Evolutionary conservation across 2,888 invertebrate species (phyloP).

Genomic region (Spatulosminthurus flaviceps): DNA sequence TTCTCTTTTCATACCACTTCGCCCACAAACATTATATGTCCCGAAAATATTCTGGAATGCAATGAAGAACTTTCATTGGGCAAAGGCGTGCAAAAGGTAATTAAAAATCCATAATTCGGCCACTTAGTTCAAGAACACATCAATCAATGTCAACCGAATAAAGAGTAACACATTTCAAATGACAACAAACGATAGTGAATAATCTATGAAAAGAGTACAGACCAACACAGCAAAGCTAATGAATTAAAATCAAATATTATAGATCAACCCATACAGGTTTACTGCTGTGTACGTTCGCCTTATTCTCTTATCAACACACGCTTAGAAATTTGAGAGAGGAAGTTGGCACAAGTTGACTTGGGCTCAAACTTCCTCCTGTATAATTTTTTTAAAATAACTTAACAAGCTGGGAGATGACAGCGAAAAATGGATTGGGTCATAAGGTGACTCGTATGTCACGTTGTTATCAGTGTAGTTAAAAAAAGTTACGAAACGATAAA

Average conservation of each 20-base stretch:
- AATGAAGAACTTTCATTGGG: background rate
- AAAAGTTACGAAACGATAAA: background rate
- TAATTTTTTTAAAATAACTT: background rate
- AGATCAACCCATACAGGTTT: background rate
- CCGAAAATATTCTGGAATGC: background rate
- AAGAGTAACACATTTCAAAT: background rate
- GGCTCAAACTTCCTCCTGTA: background rate
- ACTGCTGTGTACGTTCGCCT: background rate
- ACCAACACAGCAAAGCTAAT: background rate
- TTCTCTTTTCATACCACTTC: background rate
- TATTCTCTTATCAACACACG: background rate
- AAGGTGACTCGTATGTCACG: background rate
- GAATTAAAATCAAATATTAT: background rate
- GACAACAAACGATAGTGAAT: constrained; percentile 10
- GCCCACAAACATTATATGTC: too few relatives aligned
- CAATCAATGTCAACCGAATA: constrained; percentile 3
- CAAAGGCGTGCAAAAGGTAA: constrained; percentile 10
- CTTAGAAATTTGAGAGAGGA: background rate
- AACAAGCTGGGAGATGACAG: background rate
- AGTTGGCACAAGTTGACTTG: background rate
- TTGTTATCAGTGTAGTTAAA: background rate
- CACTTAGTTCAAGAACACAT: constrained; percentile 18
- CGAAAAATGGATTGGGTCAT: background rate
- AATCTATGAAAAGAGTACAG: background rate
- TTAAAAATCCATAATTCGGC: constrained; percentile 18